Percentiles rank a stretch among this genome's conserved stretches.
Evolutionary conservation across 2,113 vertebrate species (phyloP).

Genomic region (Chinchilla lanigera): DNA sequence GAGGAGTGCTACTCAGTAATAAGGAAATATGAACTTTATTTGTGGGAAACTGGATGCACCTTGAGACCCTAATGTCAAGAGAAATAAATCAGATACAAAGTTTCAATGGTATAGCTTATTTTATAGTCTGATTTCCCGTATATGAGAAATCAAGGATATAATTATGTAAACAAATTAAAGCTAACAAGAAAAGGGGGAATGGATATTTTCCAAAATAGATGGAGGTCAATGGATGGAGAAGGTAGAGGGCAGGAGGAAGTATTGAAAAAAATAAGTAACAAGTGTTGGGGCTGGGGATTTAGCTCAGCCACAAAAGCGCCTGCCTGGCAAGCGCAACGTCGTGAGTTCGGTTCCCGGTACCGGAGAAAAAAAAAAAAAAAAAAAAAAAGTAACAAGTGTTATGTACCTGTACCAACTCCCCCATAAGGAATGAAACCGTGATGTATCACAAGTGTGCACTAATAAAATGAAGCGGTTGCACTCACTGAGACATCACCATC

Average conservation of each 20-base stretch:
- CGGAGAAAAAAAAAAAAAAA: too few relatives aligned
- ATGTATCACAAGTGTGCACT: not conserved
- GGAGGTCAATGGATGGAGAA: not conserved
- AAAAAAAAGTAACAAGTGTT: not conserved
- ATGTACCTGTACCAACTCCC: not conserved
- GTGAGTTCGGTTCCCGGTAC: too few relatives aligned
- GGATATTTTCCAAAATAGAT: not conserved
- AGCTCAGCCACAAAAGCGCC: too few relatives aligned
- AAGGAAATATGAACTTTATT: not conserved
- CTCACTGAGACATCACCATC: not conserved
- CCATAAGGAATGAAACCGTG: not conserved
- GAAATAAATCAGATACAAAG: not conserved
- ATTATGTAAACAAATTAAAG: not conserved
- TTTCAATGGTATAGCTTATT: not conserved
- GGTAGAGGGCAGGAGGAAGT: not conserved
- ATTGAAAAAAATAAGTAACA: not conserved
- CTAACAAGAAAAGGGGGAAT: not conserved
- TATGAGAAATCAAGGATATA: not conserved
- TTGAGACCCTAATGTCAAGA: not conserved
- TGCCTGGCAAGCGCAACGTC: too few relatives aligned
- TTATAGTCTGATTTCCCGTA: not conserved
- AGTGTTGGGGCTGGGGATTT: too few relatives aligned
- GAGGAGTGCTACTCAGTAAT: not conserved
- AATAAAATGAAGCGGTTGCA: not conserved
- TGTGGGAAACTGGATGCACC: not conserved